Evolutionary conservation across 2,797 vertebrate genomes (phyloP).

Genomic region (Circus cinereus): DNA sequence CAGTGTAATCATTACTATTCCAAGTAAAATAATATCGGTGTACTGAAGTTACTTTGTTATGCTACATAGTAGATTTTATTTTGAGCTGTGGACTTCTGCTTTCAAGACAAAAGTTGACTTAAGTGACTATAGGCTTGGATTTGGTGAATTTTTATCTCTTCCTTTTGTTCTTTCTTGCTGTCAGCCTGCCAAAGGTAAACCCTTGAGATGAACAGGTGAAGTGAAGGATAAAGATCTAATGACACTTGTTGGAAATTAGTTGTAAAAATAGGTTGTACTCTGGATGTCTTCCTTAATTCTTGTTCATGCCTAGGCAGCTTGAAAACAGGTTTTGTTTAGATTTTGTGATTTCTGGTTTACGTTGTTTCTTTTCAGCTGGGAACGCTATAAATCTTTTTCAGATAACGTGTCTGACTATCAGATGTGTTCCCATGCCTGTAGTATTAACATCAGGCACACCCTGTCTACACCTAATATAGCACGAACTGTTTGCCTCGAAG

Average conservation of each 20-base stretch:
- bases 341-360: neutral
- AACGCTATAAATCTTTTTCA: neutral
- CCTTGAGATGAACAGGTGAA: neutral
- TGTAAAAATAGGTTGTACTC: neutral
- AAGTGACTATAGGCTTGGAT: neutral
- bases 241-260: neutral
- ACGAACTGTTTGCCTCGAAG: neutral
- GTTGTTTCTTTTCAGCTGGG: neutral
- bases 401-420: neutral
- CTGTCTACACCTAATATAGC: neutral
- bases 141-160: neutral
- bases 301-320: neutral
- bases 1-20: neutral
- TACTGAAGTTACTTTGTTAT: neutral
- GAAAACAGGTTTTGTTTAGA: neutral
- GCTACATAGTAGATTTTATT: rapidly evolving
- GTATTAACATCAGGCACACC: neutral
- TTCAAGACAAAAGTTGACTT: neutral
- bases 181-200: neutral
- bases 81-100: neutral
- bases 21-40: neutral
- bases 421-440: neutral
- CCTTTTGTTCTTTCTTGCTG: neutral
- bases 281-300: neutral
- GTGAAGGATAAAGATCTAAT: neutral